phyloP scores from a whole-genome alignment of 2,888 invertebrate genomes.

The Palloptera scutellata region DNA sequence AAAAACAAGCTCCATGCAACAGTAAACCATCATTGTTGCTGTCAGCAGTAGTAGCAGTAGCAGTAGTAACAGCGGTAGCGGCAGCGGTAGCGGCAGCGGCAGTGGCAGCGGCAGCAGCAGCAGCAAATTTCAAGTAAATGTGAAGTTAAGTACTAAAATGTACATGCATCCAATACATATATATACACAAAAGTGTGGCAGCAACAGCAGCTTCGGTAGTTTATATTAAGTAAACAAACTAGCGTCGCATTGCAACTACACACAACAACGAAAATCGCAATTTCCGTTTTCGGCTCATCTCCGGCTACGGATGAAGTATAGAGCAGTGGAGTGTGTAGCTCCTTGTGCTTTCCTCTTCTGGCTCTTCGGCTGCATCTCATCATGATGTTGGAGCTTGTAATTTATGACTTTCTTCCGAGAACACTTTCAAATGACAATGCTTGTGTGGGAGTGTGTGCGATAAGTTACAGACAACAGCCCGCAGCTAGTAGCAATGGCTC shows the following conservation, averaged over 20 bases:
- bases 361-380: constrained; percentile 40
- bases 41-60: too few relatives aligned
- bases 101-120: too few relatives aligned
- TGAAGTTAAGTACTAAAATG: too few relatives aligned
- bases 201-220: not conserved
- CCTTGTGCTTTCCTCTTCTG: not conserved
- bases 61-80: too few relatives aligned
- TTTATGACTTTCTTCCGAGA: constrained; percentile 55
- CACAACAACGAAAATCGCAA: constrained; percentile 16
- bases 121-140: too few relatives aligned
- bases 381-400: constrained; percentile 55
- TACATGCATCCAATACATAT: too few relatives aligned
- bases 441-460: not conserved
- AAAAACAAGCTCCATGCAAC: too few relatives aligned
- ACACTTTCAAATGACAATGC: constrained; percentile 50
- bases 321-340: not conserved
- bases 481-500: too few relatives aligned
- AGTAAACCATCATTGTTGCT: too few relatives aligned
- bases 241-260: not conserved
- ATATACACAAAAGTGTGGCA: constrained; percentile 20
- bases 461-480: too few relatives aligned
- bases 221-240: constrained; percentile 4
- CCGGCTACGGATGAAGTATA: not conserved
- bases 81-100: too few relatives aligned
- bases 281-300: constrained; percentile 25